Percentiles rank a stretch among this genome's conserved stretches.
These are phyloP conservation scores for Liasis olivaceus DNA, from an alignment of 2,797 vertebrate species.

Conservation along the genomic window DNA sequence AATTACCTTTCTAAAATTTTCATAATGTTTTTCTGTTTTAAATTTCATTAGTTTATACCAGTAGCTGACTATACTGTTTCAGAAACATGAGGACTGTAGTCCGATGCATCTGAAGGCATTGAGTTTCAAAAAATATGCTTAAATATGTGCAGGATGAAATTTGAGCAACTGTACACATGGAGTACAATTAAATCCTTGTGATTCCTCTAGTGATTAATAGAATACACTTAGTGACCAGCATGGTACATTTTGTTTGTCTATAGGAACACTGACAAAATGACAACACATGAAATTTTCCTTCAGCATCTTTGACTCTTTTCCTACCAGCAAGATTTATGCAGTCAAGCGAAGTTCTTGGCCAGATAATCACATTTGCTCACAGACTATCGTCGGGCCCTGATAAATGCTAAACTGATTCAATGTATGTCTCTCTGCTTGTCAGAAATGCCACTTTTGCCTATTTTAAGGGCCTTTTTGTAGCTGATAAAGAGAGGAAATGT, in stretches of 20 bases:
- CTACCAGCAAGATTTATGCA: slow-evolving; percentile 18
- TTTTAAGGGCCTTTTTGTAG: slow-evolving; percentile 26
- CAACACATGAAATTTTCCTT: neutral
- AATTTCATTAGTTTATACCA: neutral
- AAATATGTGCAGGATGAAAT: neutral
- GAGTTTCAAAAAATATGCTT: neutral
- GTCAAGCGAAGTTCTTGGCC: slow-evolving; percentile 6
- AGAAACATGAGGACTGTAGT: neutral
- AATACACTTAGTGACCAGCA: neutral
- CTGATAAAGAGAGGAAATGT: slow-evolving; percentile 29
- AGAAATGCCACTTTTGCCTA: slow-evolving; percentile 27
- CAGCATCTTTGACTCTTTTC: neutral
- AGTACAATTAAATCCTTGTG: neutral
- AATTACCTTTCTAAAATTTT: neutral
- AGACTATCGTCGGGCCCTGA: neutral
- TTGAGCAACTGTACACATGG: neutral
- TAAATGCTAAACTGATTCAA: slow-evolving; percentile 31
- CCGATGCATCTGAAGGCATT: neutral
- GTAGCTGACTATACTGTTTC: neutral
- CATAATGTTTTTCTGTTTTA: neutral
- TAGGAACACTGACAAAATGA: neutral
- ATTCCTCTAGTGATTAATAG: neutral
- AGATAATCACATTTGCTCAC: slow-evolving; percentile 33
- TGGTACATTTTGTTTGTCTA: neutral
- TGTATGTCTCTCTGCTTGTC: slow-evolving; percentile 2